Percentiles rank a stretch among this genome's conserved stretches.
These are phyloP conservation scores for Sinocyclocheilus grahami DNA, from an alignment of 2,113 vertebrate genomes.

Conservation along the genomic window DNA sequence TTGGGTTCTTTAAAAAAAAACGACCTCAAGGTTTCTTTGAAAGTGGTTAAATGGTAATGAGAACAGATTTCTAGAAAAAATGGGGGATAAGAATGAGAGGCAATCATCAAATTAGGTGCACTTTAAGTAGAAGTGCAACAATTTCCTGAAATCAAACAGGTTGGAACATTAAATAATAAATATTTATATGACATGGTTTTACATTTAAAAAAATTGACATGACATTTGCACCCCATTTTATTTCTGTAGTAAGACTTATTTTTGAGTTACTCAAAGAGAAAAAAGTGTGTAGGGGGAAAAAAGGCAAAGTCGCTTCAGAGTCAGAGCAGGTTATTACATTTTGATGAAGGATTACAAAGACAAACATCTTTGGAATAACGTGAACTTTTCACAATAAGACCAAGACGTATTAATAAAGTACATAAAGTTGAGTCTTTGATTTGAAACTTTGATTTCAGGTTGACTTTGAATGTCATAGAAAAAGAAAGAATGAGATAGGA, in stretches of 20 bases:
- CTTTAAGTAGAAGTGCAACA: background rate
- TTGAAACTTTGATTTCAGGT: background rate
- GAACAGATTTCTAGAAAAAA: conserved; percentile 1
- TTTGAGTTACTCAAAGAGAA: background rate
- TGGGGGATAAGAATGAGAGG: background rate
- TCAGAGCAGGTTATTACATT: conserved; percentile 12
- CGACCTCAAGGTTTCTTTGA: conserved; percentile 1
- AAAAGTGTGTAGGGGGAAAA: background rate
- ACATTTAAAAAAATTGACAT: background rate
- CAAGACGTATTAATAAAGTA: background rate
- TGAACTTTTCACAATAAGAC: background rate
- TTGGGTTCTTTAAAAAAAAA: background rate
- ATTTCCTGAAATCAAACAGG: background rate
- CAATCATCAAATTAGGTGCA: background rate
- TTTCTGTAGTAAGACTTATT: background rate
- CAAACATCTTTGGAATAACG: background rate
- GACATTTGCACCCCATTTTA: background rate
- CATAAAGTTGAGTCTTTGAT: background rate
- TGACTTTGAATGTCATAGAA: background rate
- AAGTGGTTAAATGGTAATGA: conserved; percentile 2
- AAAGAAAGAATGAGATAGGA: background rate
- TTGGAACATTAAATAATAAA: too few relatives aligned
- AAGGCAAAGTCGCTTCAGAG: background rate
- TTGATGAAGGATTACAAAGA: conserved; percentile 16
- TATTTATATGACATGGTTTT: background rate